A percentile compares a stretch with the other conserved stretches of the same genome.
Evolutionary conservation across 1,140 invertebrate species (phyloP).

Genomic region (Pollicipes pollicipes): DNA sequence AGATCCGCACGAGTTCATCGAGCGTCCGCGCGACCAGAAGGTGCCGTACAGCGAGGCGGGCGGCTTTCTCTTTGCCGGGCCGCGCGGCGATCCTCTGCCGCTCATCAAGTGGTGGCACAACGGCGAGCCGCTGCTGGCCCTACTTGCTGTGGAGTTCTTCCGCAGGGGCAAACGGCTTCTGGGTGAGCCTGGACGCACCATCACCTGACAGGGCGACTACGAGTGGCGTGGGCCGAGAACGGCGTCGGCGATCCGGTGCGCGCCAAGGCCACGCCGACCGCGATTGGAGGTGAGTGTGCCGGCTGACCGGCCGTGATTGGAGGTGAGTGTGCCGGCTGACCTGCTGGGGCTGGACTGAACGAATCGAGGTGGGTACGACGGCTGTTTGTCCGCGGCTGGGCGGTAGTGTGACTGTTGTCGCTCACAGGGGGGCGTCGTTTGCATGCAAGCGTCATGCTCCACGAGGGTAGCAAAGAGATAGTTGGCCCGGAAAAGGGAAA

Average conservation of each 20-base stretch:
- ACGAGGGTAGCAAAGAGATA: too few species aligned
- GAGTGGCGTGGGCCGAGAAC: conserved; percentile 94
- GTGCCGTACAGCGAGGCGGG: conserved; percentile 73
- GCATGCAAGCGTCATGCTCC: too few species aligned
- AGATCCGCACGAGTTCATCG: conserved; percentile 80
- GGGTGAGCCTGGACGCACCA: conserved; percentile 17
- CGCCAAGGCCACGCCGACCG: conserved; percentile 60
- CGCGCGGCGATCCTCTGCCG: conserved; percentile 70
- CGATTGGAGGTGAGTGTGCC: too few species aligned
- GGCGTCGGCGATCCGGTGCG: conserved; percentile 81
- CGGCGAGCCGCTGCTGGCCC: conserved; percentile 36
- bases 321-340: too few species aligned
- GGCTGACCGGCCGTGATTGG: too few species aligned
- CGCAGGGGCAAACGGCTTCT: not conserved
- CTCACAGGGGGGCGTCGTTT: too few species aligned
- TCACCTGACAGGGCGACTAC: conserved; percentile 64
- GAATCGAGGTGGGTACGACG: too few species aligned
- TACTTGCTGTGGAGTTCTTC: not conserved
- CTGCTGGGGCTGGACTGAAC: too few species aligned
- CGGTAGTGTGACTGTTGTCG: too few species aligned
- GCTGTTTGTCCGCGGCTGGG: too few species aligned
- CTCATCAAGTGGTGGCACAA: conserved; percentile 79
- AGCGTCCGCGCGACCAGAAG: conserved; percentile 61
- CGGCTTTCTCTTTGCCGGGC: conserved; percentile 84
- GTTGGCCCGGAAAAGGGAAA: too few species aligned